Percentiles rank a stretch among this genome's conserved stretches.
phyloP scores from a whole-genome alignment of 2,113 vertebrate genomes.

The Zosterops borbonicus region DNA sequence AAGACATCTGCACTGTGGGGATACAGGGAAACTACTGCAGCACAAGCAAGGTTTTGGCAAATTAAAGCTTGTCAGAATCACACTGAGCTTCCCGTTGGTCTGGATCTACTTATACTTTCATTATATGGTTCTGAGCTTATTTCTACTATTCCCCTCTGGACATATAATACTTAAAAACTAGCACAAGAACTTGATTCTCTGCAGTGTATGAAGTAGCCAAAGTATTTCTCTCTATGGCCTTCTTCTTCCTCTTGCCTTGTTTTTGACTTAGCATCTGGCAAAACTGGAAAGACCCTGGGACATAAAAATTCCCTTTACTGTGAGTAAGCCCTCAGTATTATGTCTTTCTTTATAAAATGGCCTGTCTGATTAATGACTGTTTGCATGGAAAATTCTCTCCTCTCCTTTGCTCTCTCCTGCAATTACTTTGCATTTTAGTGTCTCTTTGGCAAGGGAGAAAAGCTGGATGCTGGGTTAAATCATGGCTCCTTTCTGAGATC shows the following conservation, averaged over 20 bases:
- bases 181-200: not conserved
- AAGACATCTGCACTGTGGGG: not conserved
- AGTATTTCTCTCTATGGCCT: not conserved
- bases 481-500: not conserved
- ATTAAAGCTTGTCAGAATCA: conserved; percentile 3
- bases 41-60: conserved; percentile 5
- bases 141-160: not conserved
- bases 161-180: not conserved
- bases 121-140: not conserved
- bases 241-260: not conserved
- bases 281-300: conserved; percentile 44
- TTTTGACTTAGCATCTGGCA: conserved; percentile 30
- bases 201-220: not conserved
- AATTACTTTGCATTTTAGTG: not conserved
- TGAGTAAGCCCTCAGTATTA: conserved; percentile 46
- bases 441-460: not conserved
- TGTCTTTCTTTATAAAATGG: conserved; percentile 3
- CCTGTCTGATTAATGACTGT: conserved; percentile 35
- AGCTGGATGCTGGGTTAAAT: not conserved
- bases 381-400: conserved; percentile 25
- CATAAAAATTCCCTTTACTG: conserved; percentile 43
- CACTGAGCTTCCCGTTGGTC: not conserved
- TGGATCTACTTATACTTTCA: not conserved
- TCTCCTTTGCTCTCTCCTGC: not conserved
- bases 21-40: not conserved